Evolutionary conservation across 2,113 vertebrate genomes (phyloP), one percentile per base, ranked within the genome.

Genomic region (Semicossyphus pulcher): DNA sequence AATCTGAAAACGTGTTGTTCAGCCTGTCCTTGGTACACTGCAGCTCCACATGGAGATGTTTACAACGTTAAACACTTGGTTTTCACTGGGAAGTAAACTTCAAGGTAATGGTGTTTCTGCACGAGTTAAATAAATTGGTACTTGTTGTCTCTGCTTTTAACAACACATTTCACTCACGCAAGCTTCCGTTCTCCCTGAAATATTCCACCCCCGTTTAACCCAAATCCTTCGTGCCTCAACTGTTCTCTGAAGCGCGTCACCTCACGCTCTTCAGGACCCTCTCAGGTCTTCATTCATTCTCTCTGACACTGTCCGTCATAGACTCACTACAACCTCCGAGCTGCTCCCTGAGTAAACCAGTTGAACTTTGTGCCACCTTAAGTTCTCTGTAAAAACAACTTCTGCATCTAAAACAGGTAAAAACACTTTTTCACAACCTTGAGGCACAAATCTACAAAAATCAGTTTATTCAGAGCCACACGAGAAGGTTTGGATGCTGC

Each of bases 301-400:
- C 21, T 15, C 53, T 74, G 77, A 73, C 72, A 48, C 31, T 23
- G 53, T 62, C 72, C 65, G 72, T 69, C 78, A 59, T 16, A 28
- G 45, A 31, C 73, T 25, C 39, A 76, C 51, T 62, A 34, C 9
- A 2, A 36, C 47, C 60, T 68, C 7, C 2, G 16, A 52, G 72
- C 58, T 81, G 73, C 61, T 77, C 73, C 41, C n/a, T 20, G 7
- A 44, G 37, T 83, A 70, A 88, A 81, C 78, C 72, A 29, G 59
- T n/a, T 70, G 80, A 81, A 80, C 77, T 73, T 16, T 58, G 36
- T 12, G 8, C 29, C 45, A 29, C 64, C 72, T 48, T 28, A 11
- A 5, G 0, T 9, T 4, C 31, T 47, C 25, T 2, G 0, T 4
- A 5, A 32, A 28, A 58, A 14, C 4, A 20, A n/a, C 10, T 51